A percentile compares a stretch with the other conserved stretches of the same genome.
These are phyloP conservation scores for Dynastes maya DNA, from an alignment of 2,888 invertebrate genomes.

Conservation along the genomic window DNA sequence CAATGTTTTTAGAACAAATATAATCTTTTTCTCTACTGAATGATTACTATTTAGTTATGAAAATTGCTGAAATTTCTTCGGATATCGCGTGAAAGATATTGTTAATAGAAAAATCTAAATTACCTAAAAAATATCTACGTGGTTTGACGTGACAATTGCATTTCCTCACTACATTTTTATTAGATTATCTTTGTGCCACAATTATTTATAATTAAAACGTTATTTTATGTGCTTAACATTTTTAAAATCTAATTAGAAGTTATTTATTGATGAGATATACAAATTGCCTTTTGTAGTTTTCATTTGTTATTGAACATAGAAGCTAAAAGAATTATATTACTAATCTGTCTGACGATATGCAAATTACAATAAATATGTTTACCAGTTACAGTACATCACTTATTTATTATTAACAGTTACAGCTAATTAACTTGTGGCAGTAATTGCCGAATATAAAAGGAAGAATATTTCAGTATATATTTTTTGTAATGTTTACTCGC, in stretches of 20 bases:
- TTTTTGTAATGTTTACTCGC: too few relatives aligned
- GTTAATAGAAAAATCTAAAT: background rate
- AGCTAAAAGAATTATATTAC: background rate
- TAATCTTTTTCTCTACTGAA: background rate
- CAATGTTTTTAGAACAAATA: conserved; percentile 54
- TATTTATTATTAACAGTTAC: background rate
- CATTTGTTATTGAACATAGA: too few relatives aligned
- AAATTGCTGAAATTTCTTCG: conserved; percentile 1
- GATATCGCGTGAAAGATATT: background rate
- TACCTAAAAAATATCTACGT: background rate
- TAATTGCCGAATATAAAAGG: too few relatives aligned
- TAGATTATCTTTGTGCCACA: background rate
- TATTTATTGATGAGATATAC: background rate
- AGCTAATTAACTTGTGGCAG: too few relatives aligned
- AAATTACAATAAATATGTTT: background rate
- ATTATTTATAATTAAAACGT: background rate
- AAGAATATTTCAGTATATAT: too few relatives aligned
- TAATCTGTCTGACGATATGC: background rate
- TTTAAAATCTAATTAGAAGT: background rate
- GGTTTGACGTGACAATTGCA: background rate
- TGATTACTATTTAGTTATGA: background rate
- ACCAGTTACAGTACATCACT: background rate
- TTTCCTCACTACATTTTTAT: background rate
- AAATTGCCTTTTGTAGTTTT: too few relatives aligned
- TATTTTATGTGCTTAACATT: background rate